phyloP scores from a whole-genome alignment of 2,888 invertebrate genomes.

The Thysanoteuthis rhombus region DNA sequence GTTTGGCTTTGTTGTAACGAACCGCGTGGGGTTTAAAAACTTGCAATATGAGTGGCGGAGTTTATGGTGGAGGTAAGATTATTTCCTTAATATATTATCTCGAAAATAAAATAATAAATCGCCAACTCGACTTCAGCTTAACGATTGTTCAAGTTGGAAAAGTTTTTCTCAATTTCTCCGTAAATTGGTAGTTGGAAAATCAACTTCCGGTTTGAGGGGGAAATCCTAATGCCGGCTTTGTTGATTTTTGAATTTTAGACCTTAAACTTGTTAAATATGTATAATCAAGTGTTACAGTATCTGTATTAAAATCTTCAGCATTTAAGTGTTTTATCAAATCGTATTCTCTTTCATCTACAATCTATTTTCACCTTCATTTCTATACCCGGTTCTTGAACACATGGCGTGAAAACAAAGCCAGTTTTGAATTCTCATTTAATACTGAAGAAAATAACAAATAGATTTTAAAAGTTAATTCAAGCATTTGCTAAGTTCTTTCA shows the following conservation, averaged over 20 bases:
- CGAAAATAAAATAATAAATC: neutral
- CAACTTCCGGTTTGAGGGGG: neutral
- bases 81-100: neutral
- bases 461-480: neutral
- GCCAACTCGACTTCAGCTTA: neutral
- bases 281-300: neutral
- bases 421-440: neutral
- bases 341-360: neutral
- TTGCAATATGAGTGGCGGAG: constrained; percentile 28
- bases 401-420: neutral
- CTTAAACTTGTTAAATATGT: neutral
- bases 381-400: neutral
- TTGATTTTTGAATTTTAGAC: neutral
- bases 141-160: neutral
- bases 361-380: neutral
- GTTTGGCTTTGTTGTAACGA: neutral
- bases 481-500: neutral
- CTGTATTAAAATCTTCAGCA: neutral
- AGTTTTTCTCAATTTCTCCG: neutral
- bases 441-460: neutral
- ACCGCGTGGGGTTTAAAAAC: constrained; percentile 19
- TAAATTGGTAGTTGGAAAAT: neutral
- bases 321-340: neutral
- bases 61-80: constrained; percentile 27
- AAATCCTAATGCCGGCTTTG: neutral